Evolutionary conservation across 2,888 invertebrate genomes (phyloP), one percentile per base, ranked within the genome.

Genomic region (Drosophila antonietae): DNA sequence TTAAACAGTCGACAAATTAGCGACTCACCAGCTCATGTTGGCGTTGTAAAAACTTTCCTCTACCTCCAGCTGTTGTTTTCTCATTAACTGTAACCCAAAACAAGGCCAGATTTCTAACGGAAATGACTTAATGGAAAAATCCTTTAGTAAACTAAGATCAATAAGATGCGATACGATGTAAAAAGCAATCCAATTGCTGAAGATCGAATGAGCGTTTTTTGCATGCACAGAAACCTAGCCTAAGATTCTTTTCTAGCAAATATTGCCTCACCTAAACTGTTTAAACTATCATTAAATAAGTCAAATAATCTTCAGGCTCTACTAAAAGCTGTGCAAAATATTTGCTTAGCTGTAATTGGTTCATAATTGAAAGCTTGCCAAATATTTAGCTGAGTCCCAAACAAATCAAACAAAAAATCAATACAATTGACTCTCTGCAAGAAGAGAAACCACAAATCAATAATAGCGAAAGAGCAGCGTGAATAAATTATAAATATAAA

Each of bases 271-370:
- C 20, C 64, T 46, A 31, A 39, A 33, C 57, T 83, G 64, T 81
- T 83, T 89, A 63, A 70, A 63, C 79, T 73, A 65, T 63, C 63
- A 81, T 85, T 69, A 70, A 70, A 65, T 6, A 56, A 56, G 52
- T 35, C 52, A 72, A 75, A 71, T 33, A 77, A 68, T 53, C 37
- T 20, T 37, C 56, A 31, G n/a, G n/a, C 46, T 23, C 18, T 53
- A 64, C 76, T 85, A 83, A 85, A 83, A 85, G 84, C 86, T 14
- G 47, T 14, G 51, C 46, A 62, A 73, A 85, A 89, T 85, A 85
- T 85, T 89, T 51, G 35, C 41, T 66, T 47, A 69, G 70, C 60
- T 51, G 60, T 81, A 89, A 83, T 83, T 87, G 84, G 79, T 44
- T 72, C 65, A 78, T 78, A 81, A 73, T 87, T 73, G 65, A 78